These are phyloP conservation scores for Coelopa frigida DNA, from an alignment of 1,140 invertebrate genomes.

Conservation along the genomic window DNA sequence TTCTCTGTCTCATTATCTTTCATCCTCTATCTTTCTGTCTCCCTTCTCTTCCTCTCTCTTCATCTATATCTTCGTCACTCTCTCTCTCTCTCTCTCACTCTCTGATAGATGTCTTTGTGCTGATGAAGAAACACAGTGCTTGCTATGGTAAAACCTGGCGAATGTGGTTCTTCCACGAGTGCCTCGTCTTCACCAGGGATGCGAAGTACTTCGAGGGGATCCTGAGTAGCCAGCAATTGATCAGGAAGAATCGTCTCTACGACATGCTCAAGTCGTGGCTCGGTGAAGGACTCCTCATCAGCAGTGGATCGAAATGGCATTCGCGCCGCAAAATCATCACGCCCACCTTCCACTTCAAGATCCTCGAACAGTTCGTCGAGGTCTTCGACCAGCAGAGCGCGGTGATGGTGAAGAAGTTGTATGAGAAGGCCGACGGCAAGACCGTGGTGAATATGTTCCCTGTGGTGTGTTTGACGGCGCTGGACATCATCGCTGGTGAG, in stretches of 20 bases:
- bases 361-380: slow-evolving; percentile 67
- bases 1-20: too few species aligned
- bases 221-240: slow-evolving; percentile 1
- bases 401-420: slow-evolving; percentile 46
- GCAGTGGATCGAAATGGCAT: slow-evolving; percentile 63
- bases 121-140: neutral
- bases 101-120: neutral
- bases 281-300: slow-evolving; percentile 32
- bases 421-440: slow-evolving; percentile 33
- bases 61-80: too few species aligned
- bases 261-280: slow-evolving; percentile 20
- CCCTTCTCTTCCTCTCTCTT: too few species aligned
- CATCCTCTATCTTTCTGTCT: too few species aligned
- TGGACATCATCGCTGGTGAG: slow-evolving; percentile 14
- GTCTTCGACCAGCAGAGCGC: slow-evolving; percentile 60
- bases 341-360: slow-evolving; percentile 77
- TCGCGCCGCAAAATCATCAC: slow-evolving; percentile 67
- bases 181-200: neutral
- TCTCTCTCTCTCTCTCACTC: too few species aligned
- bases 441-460: slow-evolving; percentile 11
- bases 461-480: slow-evolving; percentile 2
- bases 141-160: neutral
- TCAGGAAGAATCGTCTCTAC: slow-evolving; percentile 12
- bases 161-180: neutral
- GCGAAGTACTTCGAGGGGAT: slow-evolving; percentile 6